These are phyloP conservation scores for Lycaena phlaeas DNA, from an alignment of 2,888 invertebrate genomes.

Conservation along the genomic window DNA sequence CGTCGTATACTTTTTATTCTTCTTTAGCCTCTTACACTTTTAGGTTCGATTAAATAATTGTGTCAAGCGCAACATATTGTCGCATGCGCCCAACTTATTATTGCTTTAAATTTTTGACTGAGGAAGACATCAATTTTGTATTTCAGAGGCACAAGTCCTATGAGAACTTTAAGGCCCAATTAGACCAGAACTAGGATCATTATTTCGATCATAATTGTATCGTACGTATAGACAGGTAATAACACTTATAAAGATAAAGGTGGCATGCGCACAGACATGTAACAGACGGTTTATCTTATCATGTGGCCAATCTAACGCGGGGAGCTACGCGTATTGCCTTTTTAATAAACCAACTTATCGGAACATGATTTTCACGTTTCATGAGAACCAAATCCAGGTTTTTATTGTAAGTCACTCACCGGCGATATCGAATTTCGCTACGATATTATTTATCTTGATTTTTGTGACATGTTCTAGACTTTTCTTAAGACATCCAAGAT, in stretches of 20 bases:
- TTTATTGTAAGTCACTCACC: not conserved
- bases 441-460: not conserved
- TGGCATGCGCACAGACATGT: constrained; percentile 6
- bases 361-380: constrained; percentile 6
- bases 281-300: constrained; percentile 10
- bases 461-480: not conserved
- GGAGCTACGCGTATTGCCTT: not conserved
- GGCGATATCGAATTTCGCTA: not conserved
- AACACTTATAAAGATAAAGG: not conserved
- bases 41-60: too few relatives aligned
- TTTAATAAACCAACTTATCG: not conserved
- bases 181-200: too few relatives aligned
- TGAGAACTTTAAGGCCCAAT: not conserved
- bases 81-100: too few relatives aligned
- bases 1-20: too few relatives aligned
- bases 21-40: too few relatives aligned
- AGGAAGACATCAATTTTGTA: too few relatives aligned
- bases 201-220: too few relatives aligned
- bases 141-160: too few relatives aligned
- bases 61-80: too few relatives aligned
- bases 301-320: not conserved
- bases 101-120: too few relatives aligned
- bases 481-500: too few relatives aligned
- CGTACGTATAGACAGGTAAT: not conserved
- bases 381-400: not conserved